Conservation (phyloP, 2,113 vertebrate genomes). For the Bagarius yarrelli region DNA sequence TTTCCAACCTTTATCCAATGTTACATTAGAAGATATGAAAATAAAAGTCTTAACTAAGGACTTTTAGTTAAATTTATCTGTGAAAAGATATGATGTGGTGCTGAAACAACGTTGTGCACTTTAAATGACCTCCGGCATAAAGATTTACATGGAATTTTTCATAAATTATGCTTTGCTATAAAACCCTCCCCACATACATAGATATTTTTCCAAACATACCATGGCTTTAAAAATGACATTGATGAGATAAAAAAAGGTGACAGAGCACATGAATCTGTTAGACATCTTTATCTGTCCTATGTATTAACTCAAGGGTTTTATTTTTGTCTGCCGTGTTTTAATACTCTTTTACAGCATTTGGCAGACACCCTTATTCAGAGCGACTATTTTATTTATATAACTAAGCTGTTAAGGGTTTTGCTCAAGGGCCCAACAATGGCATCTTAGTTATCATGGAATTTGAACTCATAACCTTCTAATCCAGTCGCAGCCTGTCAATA, state of each 20-base stretch:
- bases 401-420: too few species aligned
- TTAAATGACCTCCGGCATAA: not conserved
- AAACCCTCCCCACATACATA: not conserved
- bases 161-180: not conserved
- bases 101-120: not conserved
- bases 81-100: not conserved
- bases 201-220: conserved; percentile 5
- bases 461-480: too few species aligned
- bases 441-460: too few species aligned
- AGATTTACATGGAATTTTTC: not conserved
- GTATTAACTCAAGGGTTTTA: not conserved
- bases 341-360: too few species aligned
- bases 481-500: too few species aligned
- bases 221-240: not conserved
- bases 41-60: not conserved
- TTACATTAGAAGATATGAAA: not conserved
- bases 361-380: too few species aligned
- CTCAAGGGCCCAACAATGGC: too few species aligned
- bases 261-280: not conserved
- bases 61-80: not conserved
- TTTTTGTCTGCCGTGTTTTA: not conserved
- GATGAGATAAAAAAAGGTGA: not conserved
- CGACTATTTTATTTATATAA: too few species aligned
- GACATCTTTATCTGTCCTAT: not conserved
- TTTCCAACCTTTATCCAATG: not conserved